phyloP scores from a whole-genome alignment of 2,113 vertebrate genomes.

The Austrofundulus limnaeus region DNA sequence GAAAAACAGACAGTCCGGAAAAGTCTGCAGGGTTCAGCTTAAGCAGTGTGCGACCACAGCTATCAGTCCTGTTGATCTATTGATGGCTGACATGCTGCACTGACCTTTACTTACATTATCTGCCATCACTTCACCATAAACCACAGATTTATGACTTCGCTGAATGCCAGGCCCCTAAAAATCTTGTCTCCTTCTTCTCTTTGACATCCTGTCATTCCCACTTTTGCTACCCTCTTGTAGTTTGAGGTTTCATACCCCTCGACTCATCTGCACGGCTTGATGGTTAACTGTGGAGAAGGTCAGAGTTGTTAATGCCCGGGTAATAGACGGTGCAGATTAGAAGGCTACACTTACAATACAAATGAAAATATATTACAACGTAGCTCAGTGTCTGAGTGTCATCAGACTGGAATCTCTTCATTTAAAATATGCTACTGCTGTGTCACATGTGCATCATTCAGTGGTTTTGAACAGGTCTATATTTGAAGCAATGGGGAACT shows the following conservation, averaged over 20 bases:
- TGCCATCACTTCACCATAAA: slow-evolving; percentile 74
- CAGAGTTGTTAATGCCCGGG: slow-evolving; percentile 66
- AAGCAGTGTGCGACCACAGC: slow-evolving; percentile 45
- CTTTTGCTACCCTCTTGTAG: slow-evolving; percentile 13
- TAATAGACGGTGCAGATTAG: slow-evolving; percentile 67
- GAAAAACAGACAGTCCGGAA: not conserved
- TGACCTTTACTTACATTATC: slow-evolving; percentile 77
- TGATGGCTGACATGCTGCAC: slow-evolving; percentile 56
- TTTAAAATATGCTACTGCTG: slow-evolving; percentile 4
- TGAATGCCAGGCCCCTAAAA: slow-evolving; percentile 74
- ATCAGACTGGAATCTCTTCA: slow-evolving; percentile 28
- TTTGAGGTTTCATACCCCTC: slow-evolving; percentile 5
- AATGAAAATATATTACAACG: slow-evolving; percentile 57
- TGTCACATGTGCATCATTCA: not conserved
- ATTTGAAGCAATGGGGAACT: not conserved
- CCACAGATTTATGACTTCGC: slow-evolving; percentile 66
- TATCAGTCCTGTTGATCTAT: slow-evolving; percentile 65
- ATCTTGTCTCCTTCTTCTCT: slow-evolving; percentile 52
- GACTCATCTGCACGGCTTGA: slow-evolving; percentile 29
- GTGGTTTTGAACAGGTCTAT: not conserved
- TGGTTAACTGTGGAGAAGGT: slow-evolving; percentile 70
- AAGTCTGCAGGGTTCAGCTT: slow-evolving; percentile 22
- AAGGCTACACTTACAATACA: slow-evolving; percentile 47
- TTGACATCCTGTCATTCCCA: slow-evolving; percentile 55
- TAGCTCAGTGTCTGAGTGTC: slow-evolving; percentile 37